Conservation (phyloP, 2,888 invertebrate species). For the Eulithis testata region DNA sequence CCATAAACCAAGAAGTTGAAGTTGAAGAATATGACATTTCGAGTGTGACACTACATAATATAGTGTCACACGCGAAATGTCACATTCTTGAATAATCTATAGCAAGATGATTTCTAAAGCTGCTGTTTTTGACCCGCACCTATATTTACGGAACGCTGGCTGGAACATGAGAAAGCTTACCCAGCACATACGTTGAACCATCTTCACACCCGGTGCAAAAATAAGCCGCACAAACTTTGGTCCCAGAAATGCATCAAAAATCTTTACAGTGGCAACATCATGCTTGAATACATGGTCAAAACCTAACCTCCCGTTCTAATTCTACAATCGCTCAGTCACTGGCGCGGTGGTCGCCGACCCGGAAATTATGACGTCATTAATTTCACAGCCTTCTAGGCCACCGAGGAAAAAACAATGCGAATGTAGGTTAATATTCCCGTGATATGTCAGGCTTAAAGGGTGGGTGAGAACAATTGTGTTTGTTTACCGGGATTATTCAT, state of each 20-base stretch:
- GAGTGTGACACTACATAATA: too few relatives aligned
- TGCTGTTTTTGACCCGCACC: too few relatives aligned
- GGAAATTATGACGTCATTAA: slow-evolving; percentile 79
- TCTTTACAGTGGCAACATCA: background rate
- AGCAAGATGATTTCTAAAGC: too few relatives aligned
- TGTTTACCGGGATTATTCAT: background rate
- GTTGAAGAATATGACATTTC: too few relatives aligned
- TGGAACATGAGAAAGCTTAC: too few relatives aligned
- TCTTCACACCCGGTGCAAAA: too few relatives aligned
- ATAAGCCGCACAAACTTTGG: too few relatives aligned
- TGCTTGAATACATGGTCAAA: slow-evolving; percentile 9
- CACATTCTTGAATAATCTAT: too few relatives aligned
- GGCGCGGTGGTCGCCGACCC: slow-evolving; percentile 64
- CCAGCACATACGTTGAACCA: too few relatives aligned
- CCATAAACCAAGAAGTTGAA: too few relatives aligned
- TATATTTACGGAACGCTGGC: too few relatives aligned
- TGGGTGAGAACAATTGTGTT: slow-evolving; percentile 8
- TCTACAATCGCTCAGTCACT: slow-evolving; percentile 57
- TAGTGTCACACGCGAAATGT: too few relatives aligned
- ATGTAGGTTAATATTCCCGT: slow-evolving; percentile 41
- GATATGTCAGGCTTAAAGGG: slow-evolving; percentile 19
- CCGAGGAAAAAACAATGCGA: slow-evolving; percentile 45
- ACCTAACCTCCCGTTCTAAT: slow-evolving; percentile 12
- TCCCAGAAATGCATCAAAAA: background rate
- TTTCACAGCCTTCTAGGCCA: slow-evolving; percentile 59